A percentile compares a stretch with the other conserved stretches of the same genome.
Evolutionary conservation across 1,140 invertebrate genomes (phyloP).

Genomic region (Glossosoma conforme): DNA sequence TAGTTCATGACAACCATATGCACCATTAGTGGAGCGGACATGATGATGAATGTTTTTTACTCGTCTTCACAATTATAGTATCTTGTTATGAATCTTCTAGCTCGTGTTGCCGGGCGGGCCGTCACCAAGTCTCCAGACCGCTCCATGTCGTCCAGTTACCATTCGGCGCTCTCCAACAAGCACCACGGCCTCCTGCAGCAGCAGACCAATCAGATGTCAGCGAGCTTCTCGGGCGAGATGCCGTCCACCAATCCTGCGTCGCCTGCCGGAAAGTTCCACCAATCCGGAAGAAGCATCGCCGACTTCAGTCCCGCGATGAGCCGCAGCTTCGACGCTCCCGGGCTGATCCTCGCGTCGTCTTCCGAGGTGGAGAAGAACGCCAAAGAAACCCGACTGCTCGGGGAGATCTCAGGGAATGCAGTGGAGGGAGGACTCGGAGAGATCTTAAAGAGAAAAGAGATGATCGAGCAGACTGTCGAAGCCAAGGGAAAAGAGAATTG

Average conservation of each 20-base stretch:
- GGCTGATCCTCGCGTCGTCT: too few relatives aligned
- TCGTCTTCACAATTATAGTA: not conserved
- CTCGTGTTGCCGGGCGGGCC: conserved; percentile 44
- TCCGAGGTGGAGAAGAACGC: conserved; percentile 9
- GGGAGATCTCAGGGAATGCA: not conserved
- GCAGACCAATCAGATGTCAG: conserved; percentile 31
- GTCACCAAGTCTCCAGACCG: conserved; percentile 64
- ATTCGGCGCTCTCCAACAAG: conserved; percentile 39
- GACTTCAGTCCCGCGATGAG: conserved; percentile 33
- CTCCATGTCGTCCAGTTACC: conserved; percentile 62
- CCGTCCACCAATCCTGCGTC: conserved; percentile 10
- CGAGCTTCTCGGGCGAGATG: conserved; percentile 37
- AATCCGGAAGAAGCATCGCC: conserved; percentile 15
- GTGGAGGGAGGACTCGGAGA: not conserved
- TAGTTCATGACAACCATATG: too few relatives aligned
- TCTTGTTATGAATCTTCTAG: conserved; percentile 44
- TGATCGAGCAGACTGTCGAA: not conserved
- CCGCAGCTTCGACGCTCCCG: conserved; percentile 42
- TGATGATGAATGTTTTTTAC: too few relatives aligned
- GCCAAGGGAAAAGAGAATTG: conserved; percentile 2
- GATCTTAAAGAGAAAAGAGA: not conserved
- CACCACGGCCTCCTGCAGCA: conserved; percentile 34
- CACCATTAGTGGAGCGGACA: too few relatives aligned
- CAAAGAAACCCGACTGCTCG: conserved; percentile 2
- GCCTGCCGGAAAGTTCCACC: conserved; percentile 18